Evolutionary conservation across 64 coral and sea anemone genomes (phyloP).

Genomic region (Stichodactyla mertensii): DNA sequence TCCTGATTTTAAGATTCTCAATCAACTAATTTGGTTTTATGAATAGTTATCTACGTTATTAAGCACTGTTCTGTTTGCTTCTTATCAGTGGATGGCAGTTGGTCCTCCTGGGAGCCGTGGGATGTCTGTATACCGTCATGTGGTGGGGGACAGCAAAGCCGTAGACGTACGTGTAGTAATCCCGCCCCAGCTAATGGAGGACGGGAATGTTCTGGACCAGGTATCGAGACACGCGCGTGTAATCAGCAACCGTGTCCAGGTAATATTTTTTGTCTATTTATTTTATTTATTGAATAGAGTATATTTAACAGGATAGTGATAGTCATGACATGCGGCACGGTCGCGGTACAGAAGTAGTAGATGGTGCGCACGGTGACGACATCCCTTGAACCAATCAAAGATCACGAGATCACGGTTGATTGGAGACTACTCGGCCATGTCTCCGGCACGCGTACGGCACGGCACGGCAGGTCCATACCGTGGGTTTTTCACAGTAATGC

Average conservation of each 20-base stretch:
- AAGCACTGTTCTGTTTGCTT: background rate
- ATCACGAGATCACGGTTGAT: too few species aligned
- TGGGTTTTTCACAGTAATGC: too few species aligned
- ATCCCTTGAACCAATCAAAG: too few species aligned
- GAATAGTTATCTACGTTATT: background rate
- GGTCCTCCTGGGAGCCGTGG: constrained; percentile 40
- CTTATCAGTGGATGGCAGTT: constrained; percentile 20
- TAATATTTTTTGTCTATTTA: background rate
- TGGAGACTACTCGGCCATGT: too few species aligned
- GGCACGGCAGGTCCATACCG: too few species aligned
- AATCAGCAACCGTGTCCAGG: constrained; percentile 37
- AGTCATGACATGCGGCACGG: too few species aligned
- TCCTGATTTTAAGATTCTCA: too few species aligned
- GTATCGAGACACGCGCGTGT: constrained; percentile 17
- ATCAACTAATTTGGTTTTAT: background rate
- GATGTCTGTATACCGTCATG: constrained; percentile 2
- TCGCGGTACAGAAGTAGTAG: too few species aligned
- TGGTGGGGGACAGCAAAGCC: constrained; percentile 30
- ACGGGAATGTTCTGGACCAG: constrained; percentile 16
- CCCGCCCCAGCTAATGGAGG: constrained; percentile 19
- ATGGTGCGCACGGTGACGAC: too few species aligned
- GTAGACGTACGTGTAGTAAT: constrained; percentile 29
- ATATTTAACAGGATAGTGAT: too few species aligned
- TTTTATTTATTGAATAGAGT: too few species aligned
- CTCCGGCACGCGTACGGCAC: too few species aligned